Conservation (phyloP, 1,140 invertebrate genomes). For the Oncopodura yosiiana region DNA sequence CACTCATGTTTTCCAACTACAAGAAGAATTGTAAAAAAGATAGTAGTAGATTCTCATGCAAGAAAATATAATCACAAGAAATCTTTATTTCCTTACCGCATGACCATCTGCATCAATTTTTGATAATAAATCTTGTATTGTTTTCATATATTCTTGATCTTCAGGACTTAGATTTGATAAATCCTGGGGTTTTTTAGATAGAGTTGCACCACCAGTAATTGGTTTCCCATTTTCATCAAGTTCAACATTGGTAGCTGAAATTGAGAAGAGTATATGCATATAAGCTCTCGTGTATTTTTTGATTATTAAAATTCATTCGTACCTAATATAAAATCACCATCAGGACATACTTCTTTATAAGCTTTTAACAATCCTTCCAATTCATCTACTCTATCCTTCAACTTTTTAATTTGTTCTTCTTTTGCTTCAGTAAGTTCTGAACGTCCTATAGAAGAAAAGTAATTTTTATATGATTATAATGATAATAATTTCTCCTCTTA, state of each 20-base stretch:
- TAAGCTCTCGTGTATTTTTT: too few species aligned
- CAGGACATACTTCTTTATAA: not conserved
- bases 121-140: too few species aligned
- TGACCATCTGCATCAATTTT: too few species aligned
- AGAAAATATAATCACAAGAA: too few species aligned
- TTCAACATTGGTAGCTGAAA: not conserved
- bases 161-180: too few species aligned
- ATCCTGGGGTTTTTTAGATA: not conserved
- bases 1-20: too few species aligned
- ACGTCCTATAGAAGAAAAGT: not conserved
- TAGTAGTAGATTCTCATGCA: too few species aligned
- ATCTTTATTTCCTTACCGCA: too few species aligned
- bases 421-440: not conserved
- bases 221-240: not conserved
- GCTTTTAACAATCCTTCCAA: not conserved
- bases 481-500: not conserved
- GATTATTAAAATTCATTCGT: not conserved
- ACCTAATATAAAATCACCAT: not conserved
- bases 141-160: too few species aligned
- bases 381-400: not conserved
- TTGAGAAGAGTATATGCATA: too few species aligned
- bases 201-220: not conserved
- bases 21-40: too few species aligned
- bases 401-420: slow-evolving; percentile 6
- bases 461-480: not conserved